Base-by-base conservation (phyloP, 30 jellyfish, hydroid and myxozoan species). In the Mastigias papua region DNA sequence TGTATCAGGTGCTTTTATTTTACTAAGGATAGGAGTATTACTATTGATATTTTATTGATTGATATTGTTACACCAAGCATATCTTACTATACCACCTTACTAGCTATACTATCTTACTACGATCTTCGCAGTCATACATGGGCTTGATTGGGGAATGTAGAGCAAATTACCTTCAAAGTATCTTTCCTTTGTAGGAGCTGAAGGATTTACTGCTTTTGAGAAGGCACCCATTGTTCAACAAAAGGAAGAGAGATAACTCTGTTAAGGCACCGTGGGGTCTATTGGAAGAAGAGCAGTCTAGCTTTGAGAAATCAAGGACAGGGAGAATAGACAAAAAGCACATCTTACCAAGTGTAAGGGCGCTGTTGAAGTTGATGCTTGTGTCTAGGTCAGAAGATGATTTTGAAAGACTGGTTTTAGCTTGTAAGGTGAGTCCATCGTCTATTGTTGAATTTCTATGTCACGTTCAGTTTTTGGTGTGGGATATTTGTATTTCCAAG, bases 381-480 rank as follows among this genome's bases (percentile, higher is more conserved):
- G 78, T 70, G 25, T 81, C 68, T 31, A 51, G 68, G 25, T 27
- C 85, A 13, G 91, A 81, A 31, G 68, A 29, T 17, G 86, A 88
- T 51, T 69, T 57, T 26, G 91, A 69, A 30, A 23, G 91, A 23
- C 86, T 78, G 27, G 42, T 88, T n/a, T 57, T 88, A 27, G 71
- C 91, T 29, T 88, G 96, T 71, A 88, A 88, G 92, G 96, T 88
- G 32, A n/a, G n/a, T n/a, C n/a, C n/a, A n/a, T n/a, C n/a, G n/a
- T n/a, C n/a, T n/a, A n/a, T n/a, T n/a, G n/a, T n/a, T n/a, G n/a
- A n/a, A n/a, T n/a, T n/a, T n/a, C n/a, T n/a, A n/a, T n/a, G 28
- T 86, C 1, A 37, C 6, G 54, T 11, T 6, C 11, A 37, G 11
- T 37, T 37, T 37, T 31, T 37, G 16, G 3, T 33, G n/a, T 2